Evolutionary conservation across 2,888 invertebrate species (phyloP), one percentile per base, ranked within the genome.

Genomic region (Sarcophaga variegata): DNA sequence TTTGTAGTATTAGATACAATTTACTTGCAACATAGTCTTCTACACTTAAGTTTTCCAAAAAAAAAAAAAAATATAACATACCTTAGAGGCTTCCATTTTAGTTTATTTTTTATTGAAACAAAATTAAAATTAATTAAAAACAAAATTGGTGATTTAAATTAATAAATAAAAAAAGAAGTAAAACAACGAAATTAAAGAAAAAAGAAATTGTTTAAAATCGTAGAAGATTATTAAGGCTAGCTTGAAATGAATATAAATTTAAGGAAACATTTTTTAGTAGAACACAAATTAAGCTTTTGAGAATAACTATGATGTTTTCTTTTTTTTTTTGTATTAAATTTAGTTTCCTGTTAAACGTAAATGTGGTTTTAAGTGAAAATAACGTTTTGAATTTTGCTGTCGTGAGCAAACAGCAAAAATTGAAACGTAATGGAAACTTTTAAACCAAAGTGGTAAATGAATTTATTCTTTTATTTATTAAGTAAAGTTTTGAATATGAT

Each of bases 401-500:
- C 90, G 92, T 91, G 92, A 91, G 91, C 91, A 91, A 91, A 92
- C 90, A 92, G 91, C 92, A 92, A 90, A 91, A 91, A 88, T 90
- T 88, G 88, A 54, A 54, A 54, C 54, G 54, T 54, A 54, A 49
- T 54, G 12, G 54, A 54, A 54, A 4, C 37, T 37, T 37, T 37
- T 37, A 37, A 37, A 8, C 8, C 8, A 8, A 10, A 37, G 37
- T 37, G 3, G 2, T 3, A 37, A 37, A 37, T 37, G 37, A 37
- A 8, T 37, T 37, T 37, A 8, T 8, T 37, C 2, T 37, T 37
- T 37, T 37, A 8, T 27, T 27, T 27, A 27, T 27, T 27, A 27
- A 27, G 27, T 27, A 27, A 27, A 27, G 27, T 0, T 27, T 27
- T 0, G 27, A 27, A 27, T 4, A 27, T 27, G 3, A 5, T 27